Percentiles rank a stretch among this genome's conserved stretches.
These are phyloP conservation scores for Oreortyx pictus DNA, from an alignment of 2,797 vertebrate genomes.

Conservation along the genomic window DNA sequence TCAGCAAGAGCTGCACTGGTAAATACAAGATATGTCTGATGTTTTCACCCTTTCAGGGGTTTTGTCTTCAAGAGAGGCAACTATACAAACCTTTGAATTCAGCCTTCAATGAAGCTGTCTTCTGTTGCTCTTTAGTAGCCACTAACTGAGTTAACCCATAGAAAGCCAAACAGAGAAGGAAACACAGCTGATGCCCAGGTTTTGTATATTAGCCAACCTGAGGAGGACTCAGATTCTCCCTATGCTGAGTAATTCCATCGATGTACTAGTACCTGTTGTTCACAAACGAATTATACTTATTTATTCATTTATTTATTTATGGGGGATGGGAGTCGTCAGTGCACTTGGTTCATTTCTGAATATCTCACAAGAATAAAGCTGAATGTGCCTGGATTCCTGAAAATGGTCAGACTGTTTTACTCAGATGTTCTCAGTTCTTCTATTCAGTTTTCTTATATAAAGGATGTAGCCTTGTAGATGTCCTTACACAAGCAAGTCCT, in stretches of 20 bases:
- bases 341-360: background rate
- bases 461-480: background rate
- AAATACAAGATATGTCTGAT: background rate
- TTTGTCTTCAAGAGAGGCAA: background rate
- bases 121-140: background rate
- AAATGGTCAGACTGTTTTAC: background rate
- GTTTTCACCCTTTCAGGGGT: background rate
- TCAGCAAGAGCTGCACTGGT: background rate
- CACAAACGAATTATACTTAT: background rate
- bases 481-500: background rate
- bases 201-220: background rate
- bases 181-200: background rate
- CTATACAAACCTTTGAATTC: background rate
- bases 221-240: background rate
- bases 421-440: background rate
- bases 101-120: background rate
- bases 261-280: background rate
- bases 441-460: background rate
- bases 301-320: background rate
- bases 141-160: background rate
- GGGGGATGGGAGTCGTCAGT: background rate
- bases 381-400: background rate
- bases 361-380: accelerated
- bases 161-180: background rate
- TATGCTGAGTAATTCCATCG: background rate